phyloP scores from a whole-genome alignment of 2,113 vertebrate species.

The Poeciliopsis turrubarensis region DNA sequence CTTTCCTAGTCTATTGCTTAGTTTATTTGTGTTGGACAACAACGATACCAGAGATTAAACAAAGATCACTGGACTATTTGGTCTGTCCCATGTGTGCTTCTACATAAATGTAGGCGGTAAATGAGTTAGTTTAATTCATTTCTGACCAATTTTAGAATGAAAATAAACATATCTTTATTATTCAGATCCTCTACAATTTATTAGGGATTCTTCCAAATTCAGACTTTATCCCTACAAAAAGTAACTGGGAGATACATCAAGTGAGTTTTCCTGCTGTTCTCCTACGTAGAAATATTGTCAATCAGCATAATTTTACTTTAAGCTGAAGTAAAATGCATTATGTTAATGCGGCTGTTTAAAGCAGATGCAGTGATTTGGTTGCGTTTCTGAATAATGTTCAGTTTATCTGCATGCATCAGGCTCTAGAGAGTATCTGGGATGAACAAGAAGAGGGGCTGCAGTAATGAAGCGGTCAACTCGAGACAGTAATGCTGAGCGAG shows the following conservation, averaged over 20 bases:
- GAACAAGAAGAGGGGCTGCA: constrained; percentile 18
- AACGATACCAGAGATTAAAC: neutral
- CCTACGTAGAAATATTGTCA: neutral
- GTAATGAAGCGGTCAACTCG: constrained; percentile 34
- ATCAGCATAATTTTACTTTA: neutral
- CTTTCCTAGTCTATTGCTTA: too few species aligned
- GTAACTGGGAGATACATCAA: neutral
- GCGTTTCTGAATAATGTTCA: constrained; percentile 1
- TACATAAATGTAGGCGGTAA: constrained; percentile 3
- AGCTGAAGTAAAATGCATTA: neutral
- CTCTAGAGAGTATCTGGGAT: constrained; percentile 22
- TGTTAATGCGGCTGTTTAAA: constrained; percentile 5
- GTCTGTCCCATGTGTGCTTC: neutral
- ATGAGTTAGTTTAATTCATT: constrained; percentile 10
- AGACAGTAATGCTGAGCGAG: constrained; percentile 22
- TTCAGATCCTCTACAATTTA: too few species aligned
- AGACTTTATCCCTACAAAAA: too few species aligned
- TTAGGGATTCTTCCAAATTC: too few species aligned
- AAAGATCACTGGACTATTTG: neutral
- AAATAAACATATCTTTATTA: too few species aligned
- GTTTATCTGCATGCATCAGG: constrained; percentile 21
- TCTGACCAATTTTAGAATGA: neutral
- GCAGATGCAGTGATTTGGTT: constrained; percentile 25
- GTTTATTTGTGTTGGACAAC: neutral
- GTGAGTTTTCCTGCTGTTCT: neutral